These are phyloP conservation scores for Thumatha senex DNA, from an alignment of 2,888 invertebrate genomes.

Conservation along the genomic window DNA sequence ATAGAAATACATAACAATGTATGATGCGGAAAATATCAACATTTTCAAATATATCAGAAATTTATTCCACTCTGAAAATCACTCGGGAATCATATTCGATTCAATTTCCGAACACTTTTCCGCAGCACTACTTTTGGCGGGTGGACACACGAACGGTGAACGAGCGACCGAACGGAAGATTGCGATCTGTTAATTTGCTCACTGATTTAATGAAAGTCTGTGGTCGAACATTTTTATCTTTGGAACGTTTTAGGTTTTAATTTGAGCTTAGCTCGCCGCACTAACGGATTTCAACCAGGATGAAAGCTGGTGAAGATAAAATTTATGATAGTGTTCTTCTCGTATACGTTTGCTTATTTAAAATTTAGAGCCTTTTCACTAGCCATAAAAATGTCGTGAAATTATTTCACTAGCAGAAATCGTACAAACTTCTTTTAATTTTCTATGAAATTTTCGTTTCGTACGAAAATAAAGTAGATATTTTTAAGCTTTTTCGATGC, in stretches of 20 bases:
- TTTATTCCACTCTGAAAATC: conserved; percentile 42
- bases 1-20: conserved; percentile 31
- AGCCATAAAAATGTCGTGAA: background rate
- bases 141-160: conserved; percentile 15
- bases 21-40: conserved; percentile 31
- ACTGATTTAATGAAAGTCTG: conserved; percentile 24
- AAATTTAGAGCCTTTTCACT: background rate
- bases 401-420: background rate
- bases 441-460: background rate
- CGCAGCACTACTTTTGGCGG: conserved; percentile 31
- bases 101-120: conserved; percentile 64
- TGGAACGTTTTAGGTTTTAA: background rate
- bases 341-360: background rate
- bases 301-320: background rate
- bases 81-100: conserved; percentile 51
- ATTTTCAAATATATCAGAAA: conserved; percentile 24
- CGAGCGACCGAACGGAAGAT: conserved; percentile 28
- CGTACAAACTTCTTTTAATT: too few species aligned
- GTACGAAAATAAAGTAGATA: background rate
- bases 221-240: conserved; percentile 7
- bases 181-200: conserved; percentile 36
- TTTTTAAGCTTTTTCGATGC: too few species aligned
- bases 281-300: background rate
- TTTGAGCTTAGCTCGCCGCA: background rate
- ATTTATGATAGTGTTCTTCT: background rate